A percentile compares a stretch with the other conserved stretches of the same genome.
These are phyloP conservation scores for human DNA, from an alignment of 2,113 vertebrate species.

Conservation along the genomic window GRCh38 chr9:122353001-122353500, in stretches of 20 bases:
- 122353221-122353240: neutral
- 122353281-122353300: neutral
- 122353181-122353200: neutral
- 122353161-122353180: neutral
- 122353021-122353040: too few species aligned
- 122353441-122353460: too few species aligned
- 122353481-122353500: too few species aligned
- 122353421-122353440: too few species aligned
- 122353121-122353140: neutral
- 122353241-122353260: too few species aligned
- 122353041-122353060: neutral
- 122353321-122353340: neutral
- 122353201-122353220: neutral
- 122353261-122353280: neutral
- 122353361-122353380: too few species aligned
- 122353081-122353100: neutral
- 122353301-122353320: neutral
- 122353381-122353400: too few species aligned
- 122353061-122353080: neutral
- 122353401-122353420: too few species aligned
- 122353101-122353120: accelerated
- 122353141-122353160: neutral
- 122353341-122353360: neutral
- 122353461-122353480: too few species aligned
- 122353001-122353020: neutral